These are phyloP conservation scores for Thunnus thynnus DNA, from an alignment of 2,113 vertebrate genomes.

Conservation along the genomic window DNA sequence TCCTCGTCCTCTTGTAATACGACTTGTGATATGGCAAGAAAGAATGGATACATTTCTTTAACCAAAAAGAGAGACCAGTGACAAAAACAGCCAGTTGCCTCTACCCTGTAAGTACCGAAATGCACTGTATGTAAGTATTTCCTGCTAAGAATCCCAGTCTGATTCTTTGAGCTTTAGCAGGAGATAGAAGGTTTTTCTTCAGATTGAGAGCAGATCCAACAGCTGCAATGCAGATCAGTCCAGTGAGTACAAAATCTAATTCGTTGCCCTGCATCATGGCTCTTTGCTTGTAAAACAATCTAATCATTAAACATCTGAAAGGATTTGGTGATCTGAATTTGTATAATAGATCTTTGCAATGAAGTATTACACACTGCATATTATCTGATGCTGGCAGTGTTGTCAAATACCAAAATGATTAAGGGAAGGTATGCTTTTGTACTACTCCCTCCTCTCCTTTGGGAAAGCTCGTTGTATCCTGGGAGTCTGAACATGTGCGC, in stretches of 20 bases:
- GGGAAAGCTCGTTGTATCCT: slow-evolving; percentile 22
- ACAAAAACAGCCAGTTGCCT: background rate
- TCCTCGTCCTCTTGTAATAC: background rate
- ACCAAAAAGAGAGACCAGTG: background rate
- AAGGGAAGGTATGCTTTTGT: slow-evolving; percentile 18
- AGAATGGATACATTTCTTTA: too few species aligned
- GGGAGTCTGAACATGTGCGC: slow-evolving; percentile 25
- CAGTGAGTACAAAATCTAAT: slow-evolving; percentile 7
- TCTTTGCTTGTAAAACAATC: background rate
- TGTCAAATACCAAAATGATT: background rate
- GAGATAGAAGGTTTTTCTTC: background rate
- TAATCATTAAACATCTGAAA: slow-evolving; percentile 6
- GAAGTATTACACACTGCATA: slow-evolving; percentile 5
- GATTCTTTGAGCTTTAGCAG: background rate
- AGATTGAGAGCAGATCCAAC: background rate
- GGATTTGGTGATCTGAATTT: slow-evolving; percentile 12
- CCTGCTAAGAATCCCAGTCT: background rate
- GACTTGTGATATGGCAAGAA: background rate
- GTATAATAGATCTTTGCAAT: background rate
- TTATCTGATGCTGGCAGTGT: slow-evolving; percentile 17
- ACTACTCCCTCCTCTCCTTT: slow-evolving; percentile 18
- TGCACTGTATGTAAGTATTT: background rate
- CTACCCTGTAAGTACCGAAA: slow-evolving; percentile 5
- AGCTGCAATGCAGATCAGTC: background rate
- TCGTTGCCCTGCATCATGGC: background rate